Base-by-base conservation (phyloP, 2,888 invertebrate species). In the Aporophyla nigra region DNA sequence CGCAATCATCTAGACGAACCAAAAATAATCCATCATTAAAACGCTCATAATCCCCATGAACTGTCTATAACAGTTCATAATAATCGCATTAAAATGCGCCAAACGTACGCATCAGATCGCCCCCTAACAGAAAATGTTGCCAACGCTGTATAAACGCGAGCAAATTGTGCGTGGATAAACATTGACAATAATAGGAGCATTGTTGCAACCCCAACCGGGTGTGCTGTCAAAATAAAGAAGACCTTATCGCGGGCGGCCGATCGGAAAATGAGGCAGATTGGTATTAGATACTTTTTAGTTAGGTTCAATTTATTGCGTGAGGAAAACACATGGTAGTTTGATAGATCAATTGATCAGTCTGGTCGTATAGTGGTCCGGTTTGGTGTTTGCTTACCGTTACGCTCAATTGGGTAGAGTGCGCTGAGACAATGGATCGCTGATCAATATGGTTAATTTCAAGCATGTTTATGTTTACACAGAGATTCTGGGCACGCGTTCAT, bases 91-190 rank as follows among this genome's bases (percentile, higher is more conserved):
- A 93, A 88, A 88, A 86, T 84, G 85, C 82, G 83, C 76, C 76
- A 74, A 73, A 80, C 75, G 76, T 71, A 82, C 86, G 83, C 87
- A 84, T 85, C 84, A 81, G 85, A 76, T 87, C 84, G 82, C 81
- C 87, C 89, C 88, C 88, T 88, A 85, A 88, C 86, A 87, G 71
- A 82, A 71, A 92, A 90, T 95, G 95, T 95, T 94, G 95, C 94
- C 93, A 95, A 88, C 91, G 91, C 93, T 93, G 93, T 94, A 96
- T 95, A 96, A 96, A 96, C 96, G 92, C 90, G 90, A 86, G 95
- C 96, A 96, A 96, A 96, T 96, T 96, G 96, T 95, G 95, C 96
- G 95, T 96, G 95, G 92, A 94, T 94, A 95, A 96, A 96, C 95
- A 96, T 89, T 90, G 86, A 86, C 90, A 91, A 96, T 96, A 96